These are phyloP conservation scores for Muscicapa striata DNA, from an alignment of 2,797 vertebrate genomes.

Conservation along the genomic window DNA sequence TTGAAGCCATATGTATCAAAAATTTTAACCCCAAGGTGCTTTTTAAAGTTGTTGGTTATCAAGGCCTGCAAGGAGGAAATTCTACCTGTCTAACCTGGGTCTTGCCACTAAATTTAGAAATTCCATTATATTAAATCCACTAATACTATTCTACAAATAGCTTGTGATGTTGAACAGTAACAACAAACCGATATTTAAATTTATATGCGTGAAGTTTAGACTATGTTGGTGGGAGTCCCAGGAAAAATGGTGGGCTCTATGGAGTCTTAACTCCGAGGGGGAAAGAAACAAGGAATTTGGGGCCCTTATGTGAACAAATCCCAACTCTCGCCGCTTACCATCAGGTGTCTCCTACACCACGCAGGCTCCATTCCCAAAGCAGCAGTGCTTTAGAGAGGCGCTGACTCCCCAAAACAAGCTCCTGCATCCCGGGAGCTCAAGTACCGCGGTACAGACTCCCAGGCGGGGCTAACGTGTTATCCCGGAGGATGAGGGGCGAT, in stretches of 20 bases:
- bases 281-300: not conserved
- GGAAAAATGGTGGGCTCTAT: accelerated
- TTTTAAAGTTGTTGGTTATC: not conserved
- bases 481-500: not conserved
- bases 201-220: not conserved
- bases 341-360: accelerated
- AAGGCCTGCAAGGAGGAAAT: not conserved
- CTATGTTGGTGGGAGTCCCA: accelerated
- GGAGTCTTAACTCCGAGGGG: too few relatives aligned
- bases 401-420: accelerated
- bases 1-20: not conserved
- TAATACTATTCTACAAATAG: not conserved
- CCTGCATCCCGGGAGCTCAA: not conserved
- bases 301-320: not conserved
- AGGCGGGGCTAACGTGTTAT: not conserved
- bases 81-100: not conserved
- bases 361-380: not conserved
- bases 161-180: not conserved
- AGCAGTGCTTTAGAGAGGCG: accelerated
- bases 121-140: not conserved
- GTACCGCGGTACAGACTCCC: not conserved
- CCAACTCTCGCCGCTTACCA: not conserved
- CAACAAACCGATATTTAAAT: not conserved
- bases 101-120: not conserved
- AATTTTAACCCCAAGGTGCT: not conserved